Evolutionary conservation across 1,140 invertebrate genomes (phyloP).

Genomic region (Hyphantria cunea): DNA sequence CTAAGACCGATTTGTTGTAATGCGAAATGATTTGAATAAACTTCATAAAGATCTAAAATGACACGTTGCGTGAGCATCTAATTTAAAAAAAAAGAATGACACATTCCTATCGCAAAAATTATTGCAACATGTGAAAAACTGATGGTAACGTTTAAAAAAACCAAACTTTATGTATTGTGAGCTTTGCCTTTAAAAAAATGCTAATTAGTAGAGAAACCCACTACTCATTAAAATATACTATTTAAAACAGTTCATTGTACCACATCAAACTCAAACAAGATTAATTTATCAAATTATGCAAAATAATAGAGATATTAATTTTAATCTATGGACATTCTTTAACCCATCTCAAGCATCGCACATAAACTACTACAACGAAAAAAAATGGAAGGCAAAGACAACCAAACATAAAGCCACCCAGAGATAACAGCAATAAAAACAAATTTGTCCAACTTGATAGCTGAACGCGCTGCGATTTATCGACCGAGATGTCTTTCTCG

Average conservation of each 20-base stretch:
- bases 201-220: background rate
- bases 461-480: conserved; percentile 69
- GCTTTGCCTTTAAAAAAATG: conserved; percentile 1
- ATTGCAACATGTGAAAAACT: background rate
- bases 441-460: conserved; percentile 73
- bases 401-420: conserved; percentile 71
- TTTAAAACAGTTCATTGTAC: conserved; percentile 7
- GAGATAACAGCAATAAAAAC: conserved; percentile 75
- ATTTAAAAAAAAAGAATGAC: too few relatives aligned
- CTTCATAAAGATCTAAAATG: background rate
- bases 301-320: conserved; percentile 32
- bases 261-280: background rate
- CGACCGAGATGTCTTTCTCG: conserved; percentile 68
- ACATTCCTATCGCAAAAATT: background rate
- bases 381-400: conserved; percentile 45
- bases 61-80: too few relatives aligned
- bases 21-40: conserved; percentile 9
- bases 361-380: conserved; percentile 48
- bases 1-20: conserved; percentile 17
- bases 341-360: conserved; percentile 37
- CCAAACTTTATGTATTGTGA: background rate
- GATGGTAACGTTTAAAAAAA: background rate
- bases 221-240: background rate
- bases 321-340: conserved; percentile 18
- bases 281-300: conserved; percentile 4